Percentiles rank a stretch among this genome's conserved stretches.
Conservation (phyloP, 1,140 invertebrate genomes). For the Aricia agestis region DNA sequence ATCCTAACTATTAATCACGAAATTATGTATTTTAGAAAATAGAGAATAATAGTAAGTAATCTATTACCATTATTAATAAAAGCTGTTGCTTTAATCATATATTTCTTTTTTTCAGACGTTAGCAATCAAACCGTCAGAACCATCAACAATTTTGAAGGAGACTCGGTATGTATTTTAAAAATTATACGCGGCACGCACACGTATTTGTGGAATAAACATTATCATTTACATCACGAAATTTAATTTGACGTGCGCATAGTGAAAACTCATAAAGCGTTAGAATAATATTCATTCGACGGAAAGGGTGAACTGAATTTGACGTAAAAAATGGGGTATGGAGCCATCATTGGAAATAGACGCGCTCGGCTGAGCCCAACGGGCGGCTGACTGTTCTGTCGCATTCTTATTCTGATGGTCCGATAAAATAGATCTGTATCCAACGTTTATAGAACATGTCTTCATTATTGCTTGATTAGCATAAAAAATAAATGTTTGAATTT, state of each 20-base stretch:
- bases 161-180: slow-evolving; percentile 12
- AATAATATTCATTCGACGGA: slow-evolving; percentile 70
- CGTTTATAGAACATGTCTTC: slow-evolving; percentile 1
- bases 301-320: slow-evolving; percentile 69
- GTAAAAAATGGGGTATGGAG: slow-evolving; percentile 61
- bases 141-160: not conserved
- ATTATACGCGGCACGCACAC: slow-evolving; percentile 10
- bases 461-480: slow-evolving; percentile 5
- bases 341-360: slow-evolving; percentile 58
- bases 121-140: not conserved
- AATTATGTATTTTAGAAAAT: not conserved
- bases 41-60: no score
- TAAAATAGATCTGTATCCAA: slow-evolving; percentile 37
- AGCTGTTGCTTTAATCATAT: not conserved
- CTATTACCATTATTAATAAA: no score
- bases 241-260: slow-evolving; percentile 54
- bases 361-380: slow-evolving; percentile 56
- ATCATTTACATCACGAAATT: slow-evolving; percentile 48
- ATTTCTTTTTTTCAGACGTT: not conserved
- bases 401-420: slow-evolving; percentile 69
- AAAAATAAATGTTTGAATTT: not conserved
- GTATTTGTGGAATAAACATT: slow-evolving; percentile 1
- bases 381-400: slow-evolving; percentile 44
- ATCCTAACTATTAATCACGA: not conserved
- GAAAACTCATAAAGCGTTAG: slow-evolving; percentile 48